Conservation (phyloP, 2,797 vertebrate species). For the Falco columbarius region DNA sequence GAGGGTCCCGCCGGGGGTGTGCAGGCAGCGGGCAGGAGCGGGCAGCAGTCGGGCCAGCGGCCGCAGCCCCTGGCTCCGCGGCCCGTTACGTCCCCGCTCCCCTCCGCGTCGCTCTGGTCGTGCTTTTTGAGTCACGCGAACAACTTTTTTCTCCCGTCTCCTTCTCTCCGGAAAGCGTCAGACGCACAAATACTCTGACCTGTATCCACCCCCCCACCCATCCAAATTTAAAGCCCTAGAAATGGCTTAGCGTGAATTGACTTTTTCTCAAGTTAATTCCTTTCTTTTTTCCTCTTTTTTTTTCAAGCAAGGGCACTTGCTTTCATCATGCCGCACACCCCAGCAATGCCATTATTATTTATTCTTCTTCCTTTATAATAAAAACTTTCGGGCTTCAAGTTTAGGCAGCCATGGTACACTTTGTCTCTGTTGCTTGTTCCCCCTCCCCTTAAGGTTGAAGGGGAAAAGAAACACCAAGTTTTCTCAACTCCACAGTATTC, state of each 20-base stretch:
- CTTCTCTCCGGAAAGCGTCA: constrained; percentile 51
- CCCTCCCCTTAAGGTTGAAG: constrained; percentile 42
- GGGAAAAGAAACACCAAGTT: constrained; percentile 63
- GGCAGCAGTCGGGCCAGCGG: background rate
- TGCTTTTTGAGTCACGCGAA: background rate
- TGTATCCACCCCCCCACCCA: background rate
- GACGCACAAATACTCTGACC: constrained; percentile 73
- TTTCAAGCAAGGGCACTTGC: constrained; percentile 37
- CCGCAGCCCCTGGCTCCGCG: background rate
- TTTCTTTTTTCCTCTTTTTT: background rate
- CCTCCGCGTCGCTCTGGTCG: background rate
- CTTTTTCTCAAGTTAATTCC: constrained; percentile 22
- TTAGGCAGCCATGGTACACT: constrained; percentile 48
- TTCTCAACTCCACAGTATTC: constrained; percentile 58
- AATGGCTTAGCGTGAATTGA: constrained; percentile 46
- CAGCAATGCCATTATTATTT: constrained; percentile 55
- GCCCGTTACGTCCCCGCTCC: background rate
- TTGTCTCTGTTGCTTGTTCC: constrained; percentile 56
- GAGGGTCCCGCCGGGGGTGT: constrained; percentile 36
- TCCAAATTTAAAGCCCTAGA: constrained; percentile 34
- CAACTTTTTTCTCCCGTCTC: background rate
- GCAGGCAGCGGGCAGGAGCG: constrained; percentile 55
- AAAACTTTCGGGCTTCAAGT: constrained; percentile 28
- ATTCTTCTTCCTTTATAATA: constrained; percentile 22
- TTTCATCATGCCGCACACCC: constrained; percentile 65